Evolutionary conservation across 2,797 vertebrate genomes (phyloP).

Genomic region (Crenichthys baileyi): DNA sequence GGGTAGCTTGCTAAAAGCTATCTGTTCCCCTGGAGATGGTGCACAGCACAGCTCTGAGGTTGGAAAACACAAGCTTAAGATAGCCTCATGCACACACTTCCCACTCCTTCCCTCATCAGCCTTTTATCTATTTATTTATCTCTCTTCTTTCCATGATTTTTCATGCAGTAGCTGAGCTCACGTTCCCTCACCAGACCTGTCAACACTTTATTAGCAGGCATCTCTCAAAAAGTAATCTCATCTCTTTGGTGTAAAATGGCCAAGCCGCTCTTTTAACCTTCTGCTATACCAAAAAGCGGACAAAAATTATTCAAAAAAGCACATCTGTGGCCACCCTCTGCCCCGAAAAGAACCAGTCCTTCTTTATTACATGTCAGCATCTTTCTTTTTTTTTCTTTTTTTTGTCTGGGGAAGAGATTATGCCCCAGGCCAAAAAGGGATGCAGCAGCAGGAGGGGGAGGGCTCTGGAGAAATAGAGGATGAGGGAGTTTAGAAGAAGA

Average conservation of each 20-base stretch:
- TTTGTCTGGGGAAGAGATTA: slow-evolving; percentile 75
- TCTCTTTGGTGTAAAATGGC: slow-evolving; percentile 44
- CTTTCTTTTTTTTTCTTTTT: slow-evolving; percentile 48
- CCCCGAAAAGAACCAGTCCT: slow-evolving; percentile 59
- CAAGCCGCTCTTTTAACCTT: slow-evolving; percentile 10
- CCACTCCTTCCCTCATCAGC: slow-evolving; percentile 23
- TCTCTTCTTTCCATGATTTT: slow-evolving; percentile 42
- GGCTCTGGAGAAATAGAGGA: slow-evolving; percentile 24
- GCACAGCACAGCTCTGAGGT: slow-evolving; percentile 49
- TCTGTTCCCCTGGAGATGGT: slow-evolving; percentile 73
- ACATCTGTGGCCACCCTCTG: slow-evolving; percentile 38
- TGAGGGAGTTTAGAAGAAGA: slow-evolving; percentile 44
- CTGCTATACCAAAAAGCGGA: slow-evolving; percentile 22
- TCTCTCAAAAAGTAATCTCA: slow-evolving; percentile 66
- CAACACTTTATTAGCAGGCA: slow-evolving; percentile 72
- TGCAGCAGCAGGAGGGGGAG: slow-evolving; percentile 38
- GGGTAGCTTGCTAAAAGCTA: slow-evolving; percentile 75
- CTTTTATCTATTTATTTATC: slow-evolving; percentile 6
- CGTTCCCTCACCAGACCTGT: slow-evolving; percentile 59
- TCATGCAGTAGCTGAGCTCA: slow-evolving; percentile 28
- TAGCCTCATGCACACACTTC: slow-evolving; percentile 14
- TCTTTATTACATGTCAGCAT: slow-evolving; percentile 77
- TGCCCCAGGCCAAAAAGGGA: slow-evolving; percentile 59
- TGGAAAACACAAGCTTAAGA: slow-evolving; percentile 56
- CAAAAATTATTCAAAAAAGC: slow-evolving; percentile 1